Conservation (phyloP, 2,113 vertebrate genomes). For the Ictidomys tridecemlineatus region DNA sequence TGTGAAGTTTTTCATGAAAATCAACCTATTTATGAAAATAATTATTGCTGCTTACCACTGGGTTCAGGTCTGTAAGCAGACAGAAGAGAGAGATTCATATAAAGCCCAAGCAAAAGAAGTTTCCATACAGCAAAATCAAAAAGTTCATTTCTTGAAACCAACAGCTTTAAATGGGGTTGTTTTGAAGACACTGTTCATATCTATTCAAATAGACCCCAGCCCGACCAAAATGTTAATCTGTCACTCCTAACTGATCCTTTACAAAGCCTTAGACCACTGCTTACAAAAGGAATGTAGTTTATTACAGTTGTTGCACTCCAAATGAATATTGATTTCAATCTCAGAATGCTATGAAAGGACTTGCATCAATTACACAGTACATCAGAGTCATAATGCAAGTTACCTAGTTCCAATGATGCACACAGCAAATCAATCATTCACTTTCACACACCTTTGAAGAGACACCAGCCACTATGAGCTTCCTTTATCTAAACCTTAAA, state of each 20-base stretch:
- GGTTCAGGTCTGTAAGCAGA: background rate
- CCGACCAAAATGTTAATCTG: constrained; percentile 75
- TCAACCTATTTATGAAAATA: constrained; percentile 58
- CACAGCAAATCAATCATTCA: constrained; percentile 88
- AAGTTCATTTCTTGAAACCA: constrained; percentile 62
- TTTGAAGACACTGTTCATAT: constrained; percentile 71
- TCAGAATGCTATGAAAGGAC: constrained; percentile 87
- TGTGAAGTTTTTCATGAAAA: constrained; percentile 59
- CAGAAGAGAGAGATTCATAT: background rate
- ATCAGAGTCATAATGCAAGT: constrained; percentile 88
- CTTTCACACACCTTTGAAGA: constrained; percentile 84
- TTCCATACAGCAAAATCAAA: constrained; percentile 63
- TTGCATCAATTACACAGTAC: constrained; percentile 90
- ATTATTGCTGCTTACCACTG: constrained; percentile 7
- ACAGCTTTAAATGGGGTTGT: constrained; percentile 74
- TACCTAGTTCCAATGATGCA: constrained; percentile 87
- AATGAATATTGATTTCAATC: constrained; percentile 91
- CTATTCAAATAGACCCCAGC: constrained; percentile 78
- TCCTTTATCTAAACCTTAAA: constrained; percentile 89
- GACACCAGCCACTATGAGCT: constrained; percentile 79
- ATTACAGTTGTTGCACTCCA: constrained; percentile 89
- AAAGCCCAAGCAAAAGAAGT: constrained; percentile 59
- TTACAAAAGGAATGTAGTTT: constrained; percentile 87
- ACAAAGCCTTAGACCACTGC: constrained; percentile 82
- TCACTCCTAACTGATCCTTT: constrained; percentile 82